Percentiles rank a stretch among this genome's conserved stretches.
phyloP scores from a whole-genome alignment of 2,888 invertebrate species.

The Tetragonisca angustula region DNA sequence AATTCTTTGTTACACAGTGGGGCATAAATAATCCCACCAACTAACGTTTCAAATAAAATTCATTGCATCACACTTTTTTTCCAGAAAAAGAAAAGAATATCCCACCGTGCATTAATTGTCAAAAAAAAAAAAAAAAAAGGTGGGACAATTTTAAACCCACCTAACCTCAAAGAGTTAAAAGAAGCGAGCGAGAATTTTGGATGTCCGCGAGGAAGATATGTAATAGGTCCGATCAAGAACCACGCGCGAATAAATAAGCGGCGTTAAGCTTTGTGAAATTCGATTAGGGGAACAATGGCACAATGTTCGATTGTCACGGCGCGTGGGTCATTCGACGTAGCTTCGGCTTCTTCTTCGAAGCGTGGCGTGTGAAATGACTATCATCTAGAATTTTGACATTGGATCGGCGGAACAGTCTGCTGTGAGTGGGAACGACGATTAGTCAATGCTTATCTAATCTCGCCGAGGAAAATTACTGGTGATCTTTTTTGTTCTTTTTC shows the following conservation, averaged over 20 bases:
- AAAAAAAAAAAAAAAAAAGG: too few relatives aligned
- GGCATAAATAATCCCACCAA: too few relatives aligned
- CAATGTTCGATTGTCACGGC: slow-evolving; percentile 6
- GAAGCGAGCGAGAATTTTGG: too few relatives aligned
- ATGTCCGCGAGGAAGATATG: neutral
- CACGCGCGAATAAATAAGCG: neutral
- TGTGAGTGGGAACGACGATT: neutral
- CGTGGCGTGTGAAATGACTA: neutral
- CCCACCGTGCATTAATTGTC: too few relatives aligned
- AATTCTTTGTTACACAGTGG: too few relatives aligned
- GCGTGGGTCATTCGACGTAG: neutral
- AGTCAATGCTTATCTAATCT: slow-evolving; percentile 26
- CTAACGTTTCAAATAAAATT: too few relatives aligned
- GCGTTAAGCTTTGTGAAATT: slow-evolving; percentile 15
- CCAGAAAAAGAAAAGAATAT: too few relatives aligned
- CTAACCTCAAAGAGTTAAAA: too few relatives aligned
- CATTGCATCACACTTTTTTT: too few relatives aligned
- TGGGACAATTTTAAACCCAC: too few relatives aligned
- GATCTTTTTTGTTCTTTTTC: neutral
- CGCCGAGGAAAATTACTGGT: neutral
- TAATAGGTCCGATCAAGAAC: neutral
- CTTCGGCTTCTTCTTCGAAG: neutral
- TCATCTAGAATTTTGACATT: neutral
- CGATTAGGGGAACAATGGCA: slow-evolving; percentile 28
- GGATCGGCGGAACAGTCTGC: too few relatives aligned